These are phyloP conservation scores for Butorides virescens DNA, from an alignment of 2,113 vertebrate genomes.

Conservation along the genomic window DNA sequence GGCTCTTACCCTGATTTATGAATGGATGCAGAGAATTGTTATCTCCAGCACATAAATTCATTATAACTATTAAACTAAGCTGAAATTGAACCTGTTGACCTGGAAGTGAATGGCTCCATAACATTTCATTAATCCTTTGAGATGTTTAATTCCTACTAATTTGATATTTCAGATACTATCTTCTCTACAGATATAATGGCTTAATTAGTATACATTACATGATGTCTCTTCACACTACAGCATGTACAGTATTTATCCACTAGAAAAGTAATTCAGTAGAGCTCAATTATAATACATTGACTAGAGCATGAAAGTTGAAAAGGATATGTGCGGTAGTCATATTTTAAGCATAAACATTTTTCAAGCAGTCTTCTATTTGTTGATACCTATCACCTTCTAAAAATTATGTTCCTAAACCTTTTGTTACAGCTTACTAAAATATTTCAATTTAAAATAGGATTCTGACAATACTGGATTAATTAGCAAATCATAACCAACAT, in stretches of 20 bases:
- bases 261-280: slow-evolving; percentile 55
- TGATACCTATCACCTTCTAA: not conserved
- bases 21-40: not conserved
- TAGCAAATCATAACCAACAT: not conserved
- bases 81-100: slow-evolving; percentile 60
- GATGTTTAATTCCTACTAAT: slow-evolving; percentile 65
- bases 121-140: slow-evolving; percentile 61
- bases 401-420: not conserved
- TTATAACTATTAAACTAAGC: slow-evolving; percentile 47
- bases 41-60: slow-evolving; percentile 37
- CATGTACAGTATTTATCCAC: slow-evolving; percentile 50
- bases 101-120: slow-evolving; percentile 58
- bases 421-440: not conserved
- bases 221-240: slow-evolving; percentile 52
- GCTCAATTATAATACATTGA: slow-evolving; percentile 45
- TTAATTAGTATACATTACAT: slow-evolving; percentile 69
- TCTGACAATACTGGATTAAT: not conserved
- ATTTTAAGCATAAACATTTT: slow-evolving; percentile 26
- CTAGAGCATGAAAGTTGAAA: not conserved
- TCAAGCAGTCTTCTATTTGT: not conserved
- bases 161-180: slow-evolving; percentile 65
- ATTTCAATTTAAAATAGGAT: not conserved
- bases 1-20: not conserved
- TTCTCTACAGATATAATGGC: slow-evolving; percentile 60
- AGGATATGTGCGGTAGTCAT: not conserved